Conservation (phyloP, 2,888 invertebrate genomes). For the Melieria picta region DNA sequence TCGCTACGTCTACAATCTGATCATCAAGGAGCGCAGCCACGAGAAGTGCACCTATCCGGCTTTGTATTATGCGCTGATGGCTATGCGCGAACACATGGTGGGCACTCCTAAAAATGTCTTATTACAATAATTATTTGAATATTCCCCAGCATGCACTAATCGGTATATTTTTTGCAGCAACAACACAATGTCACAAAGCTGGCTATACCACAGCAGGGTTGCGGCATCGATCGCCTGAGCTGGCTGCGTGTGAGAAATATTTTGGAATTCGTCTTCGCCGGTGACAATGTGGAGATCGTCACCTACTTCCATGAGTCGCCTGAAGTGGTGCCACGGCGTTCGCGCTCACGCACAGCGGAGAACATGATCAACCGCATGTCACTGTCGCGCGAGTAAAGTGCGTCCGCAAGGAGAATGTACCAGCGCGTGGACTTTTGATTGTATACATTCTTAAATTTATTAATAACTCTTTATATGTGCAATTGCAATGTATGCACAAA, state of each 20-base stretch:
- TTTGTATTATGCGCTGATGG: constrained; percentile 65
- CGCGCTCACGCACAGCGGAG: constrained; percentile 39
- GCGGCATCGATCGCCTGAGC: constrained; percentile 73
- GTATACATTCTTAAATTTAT: too few relatives aligned
- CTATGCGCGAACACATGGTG: constrained; percentile 64
- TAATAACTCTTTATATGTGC: too few relatives aligned
- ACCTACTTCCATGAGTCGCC: constrained; percentile 66
- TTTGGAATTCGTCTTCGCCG: constrained; percentile 68
- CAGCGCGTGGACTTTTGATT: too few relatives aligned
- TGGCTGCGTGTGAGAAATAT: constrained; percentile 68
- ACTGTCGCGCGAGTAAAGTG: constrained; percentile 21
- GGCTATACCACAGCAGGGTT: constrained; percentile 74
- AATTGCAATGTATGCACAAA: too few relatives aligned
- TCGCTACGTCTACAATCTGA: constrained; percentile 70
- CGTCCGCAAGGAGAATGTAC: too few relatives aligned
- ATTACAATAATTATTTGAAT: not conserved
- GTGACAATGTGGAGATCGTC: constrained; percentile 66
- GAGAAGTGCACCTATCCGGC: constrained; percentile 68
- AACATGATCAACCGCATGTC: constrained; percentile 41
- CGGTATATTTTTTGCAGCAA: constrained; percentile 44
- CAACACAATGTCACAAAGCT: constrained; percentile 68
- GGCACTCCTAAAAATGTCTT: constrained; percentile 35
- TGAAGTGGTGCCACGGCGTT: constrained; percentile 26
- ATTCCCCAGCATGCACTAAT: not conserved
- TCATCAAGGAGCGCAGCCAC: constrained; percentile 69